phyloP scores from a whole-genome alignment of 2,797 vertebrate species.

The Spizella passerina region DNA sequence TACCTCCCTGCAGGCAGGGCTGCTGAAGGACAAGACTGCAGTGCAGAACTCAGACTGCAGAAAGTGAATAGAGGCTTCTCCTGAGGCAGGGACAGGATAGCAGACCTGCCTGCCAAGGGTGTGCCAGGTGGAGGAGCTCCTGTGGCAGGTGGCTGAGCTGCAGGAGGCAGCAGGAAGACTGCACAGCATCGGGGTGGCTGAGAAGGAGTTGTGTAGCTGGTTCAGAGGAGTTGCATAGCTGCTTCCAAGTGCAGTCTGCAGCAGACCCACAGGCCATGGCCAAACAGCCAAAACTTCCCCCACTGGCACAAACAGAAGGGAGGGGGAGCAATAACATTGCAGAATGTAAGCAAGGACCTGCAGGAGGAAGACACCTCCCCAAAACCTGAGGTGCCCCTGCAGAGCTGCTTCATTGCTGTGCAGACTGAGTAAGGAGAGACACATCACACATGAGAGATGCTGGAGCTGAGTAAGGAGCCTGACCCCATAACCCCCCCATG shows the following conservation, averaged over 20 bases:
- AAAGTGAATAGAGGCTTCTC: not conserved
- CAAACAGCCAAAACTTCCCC: not conserved
- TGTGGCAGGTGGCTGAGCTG: not conserved
- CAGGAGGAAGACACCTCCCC: not conserved
- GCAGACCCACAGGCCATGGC: too few relatives aligned
- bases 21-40: not conserved
- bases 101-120: not conserved
- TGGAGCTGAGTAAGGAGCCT: not conserved
- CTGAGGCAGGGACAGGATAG: too few relatives aligned
- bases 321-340: too few relatives aligned
- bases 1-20: not conserved
- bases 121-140: not conserved
- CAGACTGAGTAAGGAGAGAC: not conserved
- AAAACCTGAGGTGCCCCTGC: not conserved
- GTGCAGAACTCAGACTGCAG: not conserved
- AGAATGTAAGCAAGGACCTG: not conserved
- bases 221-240: not conserved
- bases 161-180: not conserved
- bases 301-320: not conserved
- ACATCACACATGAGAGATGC: not conserved
- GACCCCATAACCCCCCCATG: not conserved
- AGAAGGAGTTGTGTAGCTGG: not conserved
- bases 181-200: not conserved
- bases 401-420: not conserved
- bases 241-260: not conserved